Evolutionary conservation across 2,888 invertebrate genomes (phyloP).

Genomic region (Tipula vernalis): DNA sequence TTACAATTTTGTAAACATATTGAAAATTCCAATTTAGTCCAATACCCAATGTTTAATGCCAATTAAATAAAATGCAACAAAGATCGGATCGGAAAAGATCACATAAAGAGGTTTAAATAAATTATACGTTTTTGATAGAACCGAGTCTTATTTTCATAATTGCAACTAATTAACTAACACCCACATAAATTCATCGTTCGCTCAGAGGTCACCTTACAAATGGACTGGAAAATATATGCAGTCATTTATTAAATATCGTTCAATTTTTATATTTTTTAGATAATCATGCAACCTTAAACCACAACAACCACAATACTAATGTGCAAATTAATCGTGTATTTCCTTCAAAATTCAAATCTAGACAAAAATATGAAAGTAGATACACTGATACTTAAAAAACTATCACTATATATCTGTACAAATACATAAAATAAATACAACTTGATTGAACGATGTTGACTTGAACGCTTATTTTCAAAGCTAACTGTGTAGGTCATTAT

Average conservation of each 20-base stretch:
- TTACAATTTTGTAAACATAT: background rate
- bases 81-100: background rate
- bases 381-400: background rate
- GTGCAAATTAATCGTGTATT: background rate
- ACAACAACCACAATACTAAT: background rate
- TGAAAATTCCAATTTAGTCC: background rate
- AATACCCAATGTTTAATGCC: background rate
- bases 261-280: background rate
- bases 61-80: background rate
- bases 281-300: background rate
- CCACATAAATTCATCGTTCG: background rate
- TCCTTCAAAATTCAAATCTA: background rate
- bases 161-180: background rate
- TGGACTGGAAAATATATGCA: background rate
- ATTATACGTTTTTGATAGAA: no score
- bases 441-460: background rate
- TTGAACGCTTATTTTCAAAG: background rate
- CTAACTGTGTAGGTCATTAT: background rate
- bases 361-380: background rate
- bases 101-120: background rate
- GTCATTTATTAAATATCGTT: background rate
- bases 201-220: background rate
- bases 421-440: background rate
- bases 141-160: background rate
- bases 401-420: background rate